Evolutionary conservation across 2,113 vertebrate genomes (phyloP), one percentile per base, ranked within the genome.

Genomic region (Indicator indicator): DNA sequence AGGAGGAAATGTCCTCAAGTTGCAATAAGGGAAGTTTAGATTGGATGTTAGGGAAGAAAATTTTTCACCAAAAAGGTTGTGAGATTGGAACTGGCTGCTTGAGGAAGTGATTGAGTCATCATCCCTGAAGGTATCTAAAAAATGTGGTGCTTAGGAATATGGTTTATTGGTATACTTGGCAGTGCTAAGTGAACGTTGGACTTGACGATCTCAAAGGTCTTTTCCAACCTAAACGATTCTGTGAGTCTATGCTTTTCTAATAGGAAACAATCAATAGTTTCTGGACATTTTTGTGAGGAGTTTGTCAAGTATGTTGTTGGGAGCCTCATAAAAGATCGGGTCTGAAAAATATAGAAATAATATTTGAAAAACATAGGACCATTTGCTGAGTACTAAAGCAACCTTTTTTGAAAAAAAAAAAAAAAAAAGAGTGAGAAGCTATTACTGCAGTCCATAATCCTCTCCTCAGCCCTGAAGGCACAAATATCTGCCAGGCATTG

Each of bases 401-500:
- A 26, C 24, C 23, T 26, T 52, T 7, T 24, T 4, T 24, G 33
- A 60, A 88, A 89, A 77, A 16, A 44, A 44, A 44, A 44, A 88
- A 89, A 77, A 16, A 44, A 44, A 16, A 16, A 44, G 16, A 91
- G 54, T 83, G 58, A 81, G 88, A 86, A 86, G 24, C 50, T 94
- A 62, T 83, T 94, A 80, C 70, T 71, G n/a, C 50, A 82, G 89
- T 88, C 86, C 81, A 83, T 91, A 95, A 95, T 89, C 33, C 46
- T 82, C 48, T 71, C n/a, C 55, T 84, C 32, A 81, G 56, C 69
- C 90, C 81, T 76, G 40, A 87, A 93, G 84, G 71, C 65, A 93
- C 71, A 95, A 96, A 86, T 93, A 83, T 73, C 88, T 95, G 48
- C 74, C 83, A 85, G 62, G 72, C 90, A 50, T 78, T 95, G 55